Percentiles rank a stretch among this genome's conserved stretches.
These are phyloP conservation scores for Apamea crenata DNA, from an alignment of 2,888 invertebrate genomes.

Conservation along the genomic window DNA sequence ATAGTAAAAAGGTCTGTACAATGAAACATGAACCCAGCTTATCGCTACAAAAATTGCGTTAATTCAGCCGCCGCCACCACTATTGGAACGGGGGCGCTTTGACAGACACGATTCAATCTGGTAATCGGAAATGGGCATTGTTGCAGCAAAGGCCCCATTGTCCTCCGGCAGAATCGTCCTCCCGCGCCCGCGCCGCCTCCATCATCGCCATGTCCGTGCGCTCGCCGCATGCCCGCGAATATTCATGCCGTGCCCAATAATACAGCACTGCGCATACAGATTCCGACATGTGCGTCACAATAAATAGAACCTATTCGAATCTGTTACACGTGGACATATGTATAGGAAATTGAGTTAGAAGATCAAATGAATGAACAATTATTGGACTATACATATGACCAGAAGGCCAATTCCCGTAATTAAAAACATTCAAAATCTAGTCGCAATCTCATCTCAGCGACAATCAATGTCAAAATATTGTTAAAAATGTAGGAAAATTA, in stretches of 20 bases:
- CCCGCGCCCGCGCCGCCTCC: conserved; percentile 66
- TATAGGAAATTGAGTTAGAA: conserved; percentile 19
- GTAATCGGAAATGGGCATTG: conserved; percentile 90
- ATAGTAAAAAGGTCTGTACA: not conserved
- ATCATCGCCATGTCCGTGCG: conserved; percentile 20
- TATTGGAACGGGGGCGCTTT: conserved; percentile 83
- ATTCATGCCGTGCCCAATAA: conserved; percentile 75
- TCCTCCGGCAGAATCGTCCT: conserved; percentile 69
- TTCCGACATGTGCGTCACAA: conserved; percentile 63
- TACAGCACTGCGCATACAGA: conserved; percentile 62
- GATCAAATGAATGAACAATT: not conserved
- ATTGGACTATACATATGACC: not conserved
- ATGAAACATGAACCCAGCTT: conserved; percentile 1
- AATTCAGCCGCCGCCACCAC: conserved; percentile 68
- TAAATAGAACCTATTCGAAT: conserved; percentile 58
- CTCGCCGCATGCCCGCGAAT: conserved; percentile 75
- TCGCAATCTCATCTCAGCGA: too few relatives aligned
- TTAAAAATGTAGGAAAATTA: too few relatives aligned
- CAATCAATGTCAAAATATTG: too few relatives aligned
- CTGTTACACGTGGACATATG: conserved; percentile 29
- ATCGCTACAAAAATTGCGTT: conserved; percentile 46
- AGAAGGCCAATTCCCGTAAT: too few relatives aligned
- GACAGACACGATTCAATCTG: conserved; percentile 88
- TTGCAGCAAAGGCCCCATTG: conserved; percentile 88
- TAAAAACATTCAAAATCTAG: too few relatives aligned